A percentile compares a stretch with the other conserved stretches of the same genome.
Evolutionary conservation across 2,113 vertebrate genomes (phyloP).

Genomic region (Sardina pilchardus): DNA sequence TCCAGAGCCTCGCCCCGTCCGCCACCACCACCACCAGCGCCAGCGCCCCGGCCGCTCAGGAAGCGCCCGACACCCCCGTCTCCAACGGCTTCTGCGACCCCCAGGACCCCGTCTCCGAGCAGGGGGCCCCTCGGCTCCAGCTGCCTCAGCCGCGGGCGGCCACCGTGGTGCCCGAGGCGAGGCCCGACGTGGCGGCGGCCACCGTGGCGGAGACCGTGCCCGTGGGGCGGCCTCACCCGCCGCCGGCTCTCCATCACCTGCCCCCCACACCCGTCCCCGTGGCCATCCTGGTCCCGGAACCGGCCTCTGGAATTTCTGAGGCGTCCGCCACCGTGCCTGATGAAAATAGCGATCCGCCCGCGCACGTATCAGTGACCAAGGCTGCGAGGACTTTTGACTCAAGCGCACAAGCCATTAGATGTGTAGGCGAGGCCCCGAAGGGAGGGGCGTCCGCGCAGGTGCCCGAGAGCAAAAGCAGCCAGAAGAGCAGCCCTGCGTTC

Average conservation of each 20-base stretch:
- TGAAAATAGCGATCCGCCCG: conserved; percentile 31
- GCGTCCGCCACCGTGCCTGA: conserved; percentile 50
- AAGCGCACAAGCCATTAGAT: conserved; percentile 27
- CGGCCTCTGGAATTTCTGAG: not conserved
- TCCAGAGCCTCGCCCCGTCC: conserved; percentile 69
- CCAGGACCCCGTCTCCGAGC: conserved; percentile 68
- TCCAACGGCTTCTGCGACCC: conserved; percentile 34
- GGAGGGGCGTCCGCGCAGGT: conserved; percentile 40
- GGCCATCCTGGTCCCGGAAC: conserved; percentile 29
- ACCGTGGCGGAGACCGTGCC: conserved; percentile 49
- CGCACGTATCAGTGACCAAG: conserved; percentile 4
- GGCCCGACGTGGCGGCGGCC: conserved; percentile 34
- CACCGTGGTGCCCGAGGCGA: conserved; percentile 61
- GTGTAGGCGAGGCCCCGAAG: not conserved
- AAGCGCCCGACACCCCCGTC: not conserved
- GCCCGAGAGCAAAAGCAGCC: conserved; percentile 38
- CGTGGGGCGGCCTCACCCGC: conserved; percentile 49
- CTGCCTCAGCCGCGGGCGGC: conserved; percentile 58
- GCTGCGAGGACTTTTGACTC: conserved; percentile 44
- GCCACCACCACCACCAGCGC: conserved; percentile 14
- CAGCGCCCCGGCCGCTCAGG: not conserved
- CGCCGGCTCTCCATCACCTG: conserved; percentile 52
- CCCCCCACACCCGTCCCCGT: conserved; percentile 51
- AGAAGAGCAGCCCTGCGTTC: not conserved
- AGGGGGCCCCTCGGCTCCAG: conserved; percentile 30